These are phyloP conservation scores for Cremastinae sp. DNA, from an alignment of 2,888 invertebrate genomes.

Conservation along the genomic window DNA sequence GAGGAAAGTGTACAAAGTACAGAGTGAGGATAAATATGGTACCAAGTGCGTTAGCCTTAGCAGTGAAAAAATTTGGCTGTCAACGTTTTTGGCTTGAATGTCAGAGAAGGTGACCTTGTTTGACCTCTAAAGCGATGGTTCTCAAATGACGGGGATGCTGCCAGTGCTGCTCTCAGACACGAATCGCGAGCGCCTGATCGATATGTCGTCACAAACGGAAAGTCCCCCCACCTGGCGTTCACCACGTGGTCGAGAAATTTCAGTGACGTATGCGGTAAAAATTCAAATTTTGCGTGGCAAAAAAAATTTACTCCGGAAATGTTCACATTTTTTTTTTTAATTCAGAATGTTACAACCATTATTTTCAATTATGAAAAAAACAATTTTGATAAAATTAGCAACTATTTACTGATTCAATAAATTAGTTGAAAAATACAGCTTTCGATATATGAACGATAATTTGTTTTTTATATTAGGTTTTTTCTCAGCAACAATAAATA, in stretches of 20 bases:
- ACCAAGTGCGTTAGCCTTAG: slow-evolving; percentile 59
- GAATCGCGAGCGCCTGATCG: slow-evolving; percentile 63
- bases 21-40: neutral
- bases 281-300: neutral
- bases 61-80: slow-evolving; percentile 58
- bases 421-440: too few relatives aligned
- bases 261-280: slow-evolving; percentile 40
- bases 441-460: too few relatives aligned
- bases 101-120: slow-evolving; percentile 74
- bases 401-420: too few relatives aligned
- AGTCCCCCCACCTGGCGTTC: slow-evolving; percentile 52
- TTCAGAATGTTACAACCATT: too few relatives aligned
- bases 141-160: slow-evolving; percentile 63
- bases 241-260: slow-evolving; percentile 48
- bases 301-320: neutral
- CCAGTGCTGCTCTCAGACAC: slow-evolving; percentile 42
- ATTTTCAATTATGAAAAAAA: too few relatives aligned
- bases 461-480: too few relatives aligned
- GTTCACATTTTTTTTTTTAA: too few relatives aligned
- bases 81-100: slow-evolving; percentile 67
- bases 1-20: neutral
- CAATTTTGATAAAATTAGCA: too few relatives aligned
- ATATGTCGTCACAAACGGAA: slow-evolving; percentile 66
- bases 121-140: slow-evolving; percentile 71
- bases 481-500: too few relatives aligned